Percentiles rank a stretch among this genome's conserved stretches.
These are phyloP conservation scores for Drosophila orena DNA, from an alignment of 1,140 invertebrate genomes.

Conservation along the genomic window DNA sequence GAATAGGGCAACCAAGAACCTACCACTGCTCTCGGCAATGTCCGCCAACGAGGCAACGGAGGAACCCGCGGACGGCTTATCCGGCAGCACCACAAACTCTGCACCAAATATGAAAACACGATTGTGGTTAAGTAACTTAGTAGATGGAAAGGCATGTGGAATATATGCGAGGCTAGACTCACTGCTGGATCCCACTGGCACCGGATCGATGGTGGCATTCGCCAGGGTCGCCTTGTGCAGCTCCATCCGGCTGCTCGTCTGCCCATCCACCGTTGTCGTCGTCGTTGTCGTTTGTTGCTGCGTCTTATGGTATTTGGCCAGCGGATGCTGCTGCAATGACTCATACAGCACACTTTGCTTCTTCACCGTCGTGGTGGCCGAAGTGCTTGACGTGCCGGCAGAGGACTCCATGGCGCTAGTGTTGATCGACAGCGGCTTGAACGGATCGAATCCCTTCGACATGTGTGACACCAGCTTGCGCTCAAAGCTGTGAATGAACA, in stretches of 20 bases:
- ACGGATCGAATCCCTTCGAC: slow-evolving; percentile 82
- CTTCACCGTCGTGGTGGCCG: slow-evolving; percentile 47
- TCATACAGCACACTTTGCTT: slow-evolving; percentile 79
- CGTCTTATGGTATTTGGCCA: slow-evolving; percentile 65
- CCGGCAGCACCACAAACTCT: slow-evolving; percentile 59
- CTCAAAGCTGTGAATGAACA: slow-evolving; percentile 60
- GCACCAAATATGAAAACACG: slow-evolving; percentile 11
- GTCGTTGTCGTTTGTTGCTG: slow-evolving; percentile 22
- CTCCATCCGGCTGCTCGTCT: slow-evolving; percentile 75
- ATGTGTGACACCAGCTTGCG: slow-evolving; percentile 81
- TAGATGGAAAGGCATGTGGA: no score
- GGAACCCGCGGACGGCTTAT: slow-evolving; percentile 34
- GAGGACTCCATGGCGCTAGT: slow-evolving; percentile 61
- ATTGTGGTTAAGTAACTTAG: not conserved
- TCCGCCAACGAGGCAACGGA: slow-evolving; percentile 65
- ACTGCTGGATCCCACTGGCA: slow-evolving; percentile 32
- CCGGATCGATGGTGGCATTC: slow-evolving; percentile 66
- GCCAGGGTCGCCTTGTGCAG: slow-evolving; percentile 79
- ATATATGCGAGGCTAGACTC: not conserved
- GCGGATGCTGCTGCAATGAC: slow-evolving; percentile 79
- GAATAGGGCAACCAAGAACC: not conserved
- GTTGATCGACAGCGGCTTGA: slow-evolving; percentile 81
- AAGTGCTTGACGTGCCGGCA: slow-evolving; percentile 31
- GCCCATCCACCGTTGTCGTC: slow-evolving; percentile 61
- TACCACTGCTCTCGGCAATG: slow-evolving; percentile 72